Conservation (phyloP, 1,140 invertebrate genomes). For the Penaeus japonicus region DNA sequence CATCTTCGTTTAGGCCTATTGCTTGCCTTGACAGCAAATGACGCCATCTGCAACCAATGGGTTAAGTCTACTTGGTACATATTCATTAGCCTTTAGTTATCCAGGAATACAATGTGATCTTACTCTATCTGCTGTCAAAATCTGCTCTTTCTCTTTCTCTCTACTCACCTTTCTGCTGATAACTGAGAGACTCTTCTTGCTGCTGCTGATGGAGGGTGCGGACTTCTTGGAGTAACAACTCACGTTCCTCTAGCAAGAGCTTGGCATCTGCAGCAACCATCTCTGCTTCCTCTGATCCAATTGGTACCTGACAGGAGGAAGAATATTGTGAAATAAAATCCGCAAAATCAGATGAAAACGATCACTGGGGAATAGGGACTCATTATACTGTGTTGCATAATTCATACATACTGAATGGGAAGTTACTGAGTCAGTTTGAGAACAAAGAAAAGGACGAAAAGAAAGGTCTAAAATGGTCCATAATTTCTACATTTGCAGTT, state of each 20-base stretch:
- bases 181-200: neutral
- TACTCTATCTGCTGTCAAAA: neutral
- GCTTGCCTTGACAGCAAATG: no score
- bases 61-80: no score
- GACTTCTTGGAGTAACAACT: slow-evolving; percentile 30
- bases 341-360: neutral
- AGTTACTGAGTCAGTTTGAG: no score
- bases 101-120: no score
- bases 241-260: slow-evolving; percentile 35
- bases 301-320: slow-evolving; percentile 17
- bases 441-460: no score
- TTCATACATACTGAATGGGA: neutral
- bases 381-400: neutral
- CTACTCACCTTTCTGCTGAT: slow-evolving; percentile 13
- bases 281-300: slow-evolving; percentile 40
- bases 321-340: neutral
- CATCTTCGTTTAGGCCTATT: no score
- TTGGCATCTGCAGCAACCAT: slow-evolving; percentile 45
- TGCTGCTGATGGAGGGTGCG: slow-evolving; percentile 20
- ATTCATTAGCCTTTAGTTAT: no score
- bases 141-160: no score
- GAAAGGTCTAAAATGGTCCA: no score
- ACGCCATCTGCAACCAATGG: no score
- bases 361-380: neutral
- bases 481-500: no score